Conservation (phyloP, 1,140 invertebrate genomes). For the Caenorhabditis brenneri region DNA sequence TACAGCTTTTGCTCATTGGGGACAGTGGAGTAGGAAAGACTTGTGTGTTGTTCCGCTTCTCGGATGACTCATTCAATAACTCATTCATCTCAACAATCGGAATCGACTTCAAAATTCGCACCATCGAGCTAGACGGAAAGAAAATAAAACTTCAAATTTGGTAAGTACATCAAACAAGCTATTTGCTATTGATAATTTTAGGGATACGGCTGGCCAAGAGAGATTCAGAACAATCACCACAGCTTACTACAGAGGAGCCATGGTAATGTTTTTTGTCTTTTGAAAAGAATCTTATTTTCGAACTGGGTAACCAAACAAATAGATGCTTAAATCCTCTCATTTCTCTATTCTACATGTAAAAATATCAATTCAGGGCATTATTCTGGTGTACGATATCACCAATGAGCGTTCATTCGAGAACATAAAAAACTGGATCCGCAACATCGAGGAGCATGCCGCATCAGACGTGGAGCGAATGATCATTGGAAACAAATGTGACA, state of each 20-base stretch:
- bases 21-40: constrained; percentile 99
- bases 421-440: constrained; percentile 88
- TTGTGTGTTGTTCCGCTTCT: constrained; percentile 97
- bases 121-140: constrained; percentile 95
- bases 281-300: too few species aligned
- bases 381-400: constrained; percentile 99
- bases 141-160: constrained; percentile 91
- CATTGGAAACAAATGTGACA: constrained; percentile 99
- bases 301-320: too few species aligned
- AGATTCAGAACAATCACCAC: constrained; percentile 98
- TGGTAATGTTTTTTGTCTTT: constrained; percentile 79
- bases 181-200: constrained; percentile 56
- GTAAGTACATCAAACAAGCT: constrained; percentile 72
- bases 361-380: constrained; percentile 81
- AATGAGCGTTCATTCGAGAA: constrained; percentile 99
- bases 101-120: constrained; percentile 99
- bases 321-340: too few species aligned
- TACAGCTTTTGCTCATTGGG: constrained; percentile 87
- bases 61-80: constrained; percentile 98
- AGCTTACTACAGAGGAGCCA: constrained; percentile 97
- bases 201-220: constrained; percentile 99
- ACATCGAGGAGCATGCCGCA: constrained; percentile 92
- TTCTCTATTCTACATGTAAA: too few species aligned
- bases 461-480: constrained; percentile 97
- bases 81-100: constrained; percentile 99